Evolutionary conservation across 2,113 vertebrate species (phyloP).

Genomic region (Silurus asotus): DNA sequence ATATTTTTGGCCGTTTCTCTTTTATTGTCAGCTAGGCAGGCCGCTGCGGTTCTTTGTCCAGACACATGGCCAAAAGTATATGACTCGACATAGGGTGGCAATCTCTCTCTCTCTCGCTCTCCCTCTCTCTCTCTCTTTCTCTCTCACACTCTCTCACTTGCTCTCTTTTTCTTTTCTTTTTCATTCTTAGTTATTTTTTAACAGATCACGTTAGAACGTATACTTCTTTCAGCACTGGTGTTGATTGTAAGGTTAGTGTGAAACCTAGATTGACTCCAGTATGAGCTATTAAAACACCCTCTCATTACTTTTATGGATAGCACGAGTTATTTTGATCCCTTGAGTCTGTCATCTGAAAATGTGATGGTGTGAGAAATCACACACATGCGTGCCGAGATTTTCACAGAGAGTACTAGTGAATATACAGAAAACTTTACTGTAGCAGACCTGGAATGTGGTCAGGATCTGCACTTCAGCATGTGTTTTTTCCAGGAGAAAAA

Average conservation of each 20-base stretch:
- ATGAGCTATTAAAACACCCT: constrained; percentile 43
- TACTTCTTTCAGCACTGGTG: constrained; percentile 35
- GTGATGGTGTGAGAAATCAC: constrained; percentile 40
- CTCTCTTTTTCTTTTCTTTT: constrained; percentile 26
- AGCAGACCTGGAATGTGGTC: constrained; percentile 2
- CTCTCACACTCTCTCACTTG: background rate
- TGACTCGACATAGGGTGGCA: constrained; percentile 59
- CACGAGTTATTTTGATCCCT: constrained; percentile 46
- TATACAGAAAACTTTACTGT: background rate
- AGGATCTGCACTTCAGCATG: constrained; percentile 26
- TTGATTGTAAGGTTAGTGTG: constrained; percentile 51
- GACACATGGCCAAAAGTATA: constrained; percentile 69
- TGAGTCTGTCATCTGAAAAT: constrained; percentile 30
- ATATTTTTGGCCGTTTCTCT: constrained; percentile 62
- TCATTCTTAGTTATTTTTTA: constrained; percentile 8
- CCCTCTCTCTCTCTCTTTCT: constrained; percentile 30
- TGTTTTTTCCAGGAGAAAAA: background rate
- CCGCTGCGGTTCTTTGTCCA: constrained; percentile 68
- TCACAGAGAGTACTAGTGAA: background rate
- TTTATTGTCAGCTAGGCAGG: constrained; percentile 61
- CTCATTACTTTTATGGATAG: constrained; percentile 51
- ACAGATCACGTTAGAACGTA: constrained; percentile 22
- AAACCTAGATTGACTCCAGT: constrained; percentile 40
- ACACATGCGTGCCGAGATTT: constrained; percentile 6
- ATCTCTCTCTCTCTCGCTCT: constrained; percentile 59